Conservation (phyloP, 2,888 invertebrate species). For the Bugula neritina region DNA sequence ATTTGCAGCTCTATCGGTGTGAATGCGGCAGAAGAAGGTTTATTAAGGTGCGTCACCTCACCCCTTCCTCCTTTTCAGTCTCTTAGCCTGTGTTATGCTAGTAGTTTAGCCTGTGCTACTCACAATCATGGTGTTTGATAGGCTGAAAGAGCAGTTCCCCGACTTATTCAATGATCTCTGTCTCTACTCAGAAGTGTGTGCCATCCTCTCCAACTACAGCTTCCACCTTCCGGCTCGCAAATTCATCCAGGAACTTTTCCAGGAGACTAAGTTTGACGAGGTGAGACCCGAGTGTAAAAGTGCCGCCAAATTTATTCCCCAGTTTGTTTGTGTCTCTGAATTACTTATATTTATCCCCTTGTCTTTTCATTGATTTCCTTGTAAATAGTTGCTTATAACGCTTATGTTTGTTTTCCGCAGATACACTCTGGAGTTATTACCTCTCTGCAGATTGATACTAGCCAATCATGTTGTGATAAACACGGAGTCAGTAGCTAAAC, state of each 20-base stretch:
- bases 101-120: too few species aligned
- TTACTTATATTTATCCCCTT: too few species aligned
- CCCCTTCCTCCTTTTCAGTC: too few species aligned
- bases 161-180: slow-evolving; percentile 70
- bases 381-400: too few species aligned
- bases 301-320: too few species aligned
- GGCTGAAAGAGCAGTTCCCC: slow-evolving; percentile 58
- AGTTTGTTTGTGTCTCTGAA: too few species aligned
- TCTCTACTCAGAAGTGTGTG: slow-evolving; percentile 84
- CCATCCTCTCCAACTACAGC: slow-evolving; percentile 69
- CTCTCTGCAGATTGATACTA: neutral
- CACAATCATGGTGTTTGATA: too few species aligned
- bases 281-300: slow-evolving; percentile 31
- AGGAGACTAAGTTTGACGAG: slow-evolving; percentile 70
- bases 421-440: neutral
- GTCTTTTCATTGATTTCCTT: neutral
- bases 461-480: slow-evolving; percentile 5
- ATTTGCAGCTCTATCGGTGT: slow-evolving; percentile 73
- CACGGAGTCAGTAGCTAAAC: neutral
- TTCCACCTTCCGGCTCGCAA: slow-evolving; percentile 77
- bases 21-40: slow-evolving; percentile 73
- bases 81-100: too few species aligned
- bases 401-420: too few species aligned
- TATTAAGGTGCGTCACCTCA: slow-evolving; percentile 65
- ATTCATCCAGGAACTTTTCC: slow-evolving; percentile 86